Base-by-base conservation (phyloP, 2,888 invertebrate species). In the Pyrocoelia pectoralis region DNA sequence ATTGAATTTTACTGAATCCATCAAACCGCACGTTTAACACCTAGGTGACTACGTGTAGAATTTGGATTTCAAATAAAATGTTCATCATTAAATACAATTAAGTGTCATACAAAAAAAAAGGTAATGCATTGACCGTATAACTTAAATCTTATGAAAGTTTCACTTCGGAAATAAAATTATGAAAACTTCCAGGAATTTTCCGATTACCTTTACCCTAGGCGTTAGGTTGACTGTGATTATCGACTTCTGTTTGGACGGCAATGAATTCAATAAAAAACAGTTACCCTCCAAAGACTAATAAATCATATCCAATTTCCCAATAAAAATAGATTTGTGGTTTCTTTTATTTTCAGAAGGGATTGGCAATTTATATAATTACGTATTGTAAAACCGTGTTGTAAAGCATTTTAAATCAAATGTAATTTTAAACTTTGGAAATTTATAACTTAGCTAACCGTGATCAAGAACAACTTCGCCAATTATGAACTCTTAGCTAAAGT, bases 251-350 rank as follows among this genome's bases (percentile, higher is more conserved):
- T 3, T 17, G 46, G 18, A 5, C 17, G 18, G 17, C 17, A 17
- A n/a, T 33, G 33, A 33, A 46, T 46, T 46, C 13, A 46, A 46
- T 18, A 46, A 46, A 24, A 46, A 46, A 46, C 46, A 46, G 46
- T 8, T 17, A 46, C 33, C n/a, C 33, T 33, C 33, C 33, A 33
- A 33, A 33, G 33, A 33, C 3, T 33, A 33, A 33, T 33, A 33
- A 33, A 33, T 33, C 33, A 33, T n/a, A 33, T n/a, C 33, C 33
- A 33, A 33, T 33, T 33, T 33, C 33, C 33, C 33, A 33, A 33
- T 33, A 33, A 33, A 33, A 33, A 33, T 33, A 33, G 33, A 33
- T 33, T 33, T 33, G 33, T 33, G 33, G 33, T 33, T 33, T 33
- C 33, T n/a, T 33, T 33, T 33, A 33, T 33, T 33, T 33, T n/a